phyloP scores from a whole-genome alignment of 2,888 invertebrate genomes.

The Lacanobia wlatinum region DNA sequence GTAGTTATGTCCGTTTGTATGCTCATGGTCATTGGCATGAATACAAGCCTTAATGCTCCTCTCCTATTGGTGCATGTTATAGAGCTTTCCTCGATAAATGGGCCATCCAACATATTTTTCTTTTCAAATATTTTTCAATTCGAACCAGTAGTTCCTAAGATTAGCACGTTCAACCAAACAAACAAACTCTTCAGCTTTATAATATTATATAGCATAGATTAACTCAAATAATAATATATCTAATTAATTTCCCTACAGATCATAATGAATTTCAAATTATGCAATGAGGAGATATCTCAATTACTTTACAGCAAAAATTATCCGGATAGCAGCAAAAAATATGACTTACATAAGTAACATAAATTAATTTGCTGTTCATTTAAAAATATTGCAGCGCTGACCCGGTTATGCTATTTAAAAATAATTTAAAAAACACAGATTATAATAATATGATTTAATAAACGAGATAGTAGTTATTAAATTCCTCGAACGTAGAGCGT shows the following conservation, averaged over 20 bases:
- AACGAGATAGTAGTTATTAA: slow-evolving; percentile 41
- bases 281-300: slow-evolving; percentile 39
- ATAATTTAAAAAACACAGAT: slow-evolving; percentile 23
- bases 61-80: too few species aligned
- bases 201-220: background rate
- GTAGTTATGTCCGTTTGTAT: too few species aligned
- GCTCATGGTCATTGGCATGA: too few species aligned
- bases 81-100: too few species aligned
- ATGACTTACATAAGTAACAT: slow-evolving; percentile 27
- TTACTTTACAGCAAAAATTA: slow-evolving; percentile 17
- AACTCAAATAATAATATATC: slow-evolving; percentile 11
- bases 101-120: too few species aligned
- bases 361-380: slow-evolving; percentile 46
- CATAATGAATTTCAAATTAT: slow-evolving; percentile 25
- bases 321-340: slow-evolving; percentile 1
- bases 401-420: slow-evolving; percentile 39
- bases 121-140: too few species aligned
- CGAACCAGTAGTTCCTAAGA: too few species aligned
- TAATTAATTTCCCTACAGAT: slow-evolving; percentile 34
- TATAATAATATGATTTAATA: slow-evolving; percentile 42
- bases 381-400: slow-evolving; percentile 32
- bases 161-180: too few species aligned
- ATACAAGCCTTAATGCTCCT: too few species aligned
- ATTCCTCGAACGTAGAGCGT: slow-evolving; percentile 31
- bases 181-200: too few species aligned